Conservation (phyloP, 2,113 vertebrate species). For the Daubentonia madagascariensis region DNA sequence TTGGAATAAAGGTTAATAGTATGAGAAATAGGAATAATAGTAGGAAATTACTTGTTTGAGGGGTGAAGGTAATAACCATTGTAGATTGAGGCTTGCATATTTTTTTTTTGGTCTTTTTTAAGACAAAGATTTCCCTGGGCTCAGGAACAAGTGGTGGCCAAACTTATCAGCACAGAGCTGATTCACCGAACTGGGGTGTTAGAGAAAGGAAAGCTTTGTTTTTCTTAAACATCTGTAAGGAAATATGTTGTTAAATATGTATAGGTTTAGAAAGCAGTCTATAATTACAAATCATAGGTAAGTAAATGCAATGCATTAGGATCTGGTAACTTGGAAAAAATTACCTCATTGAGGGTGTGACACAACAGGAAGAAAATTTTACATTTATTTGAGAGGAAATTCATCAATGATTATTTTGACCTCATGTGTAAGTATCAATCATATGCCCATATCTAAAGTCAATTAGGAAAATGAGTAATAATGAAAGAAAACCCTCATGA, state of each 20-base stretch:
- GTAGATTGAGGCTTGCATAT: not conserved
- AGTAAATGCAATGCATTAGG: conserved; percentile 51
- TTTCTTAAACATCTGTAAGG: conserved; percentile 63
- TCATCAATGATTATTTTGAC: conserved; percentile 39
- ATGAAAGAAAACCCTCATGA: conserved; percentile 18
- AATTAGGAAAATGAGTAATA: conserved; percentile 52
- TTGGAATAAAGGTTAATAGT: conserved; percentile 8
- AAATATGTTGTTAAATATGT: conserved; percentile 69
- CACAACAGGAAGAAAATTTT: conserved; percentile 42
- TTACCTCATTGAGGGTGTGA: conserved; percentile 57
- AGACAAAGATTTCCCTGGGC: not conserved
- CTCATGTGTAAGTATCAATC: not conserved
- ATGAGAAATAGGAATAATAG: not conserved
- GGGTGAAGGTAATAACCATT: not conserved
- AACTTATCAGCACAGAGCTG: conserved; percentile 4
- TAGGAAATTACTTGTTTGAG: not conserved
- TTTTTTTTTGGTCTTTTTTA: not conserved
- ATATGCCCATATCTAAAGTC: not conserved
- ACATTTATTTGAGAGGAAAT: conserved; percentile 48
- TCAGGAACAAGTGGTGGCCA: not conserved
- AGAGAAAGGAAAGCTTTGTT: conserved; percentile 62
- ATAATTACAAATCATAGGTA: conserved; percentile 50
- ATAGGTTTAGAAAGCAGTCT: conserved; percentile 27
- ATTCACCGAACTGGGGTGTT: conserved; percentile 33
- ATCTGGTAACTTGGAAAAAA: conserved; percentile 34